Conservation (phyloP, 1,140 invertebrate species). For the Bombus difficillimus region DNA sequence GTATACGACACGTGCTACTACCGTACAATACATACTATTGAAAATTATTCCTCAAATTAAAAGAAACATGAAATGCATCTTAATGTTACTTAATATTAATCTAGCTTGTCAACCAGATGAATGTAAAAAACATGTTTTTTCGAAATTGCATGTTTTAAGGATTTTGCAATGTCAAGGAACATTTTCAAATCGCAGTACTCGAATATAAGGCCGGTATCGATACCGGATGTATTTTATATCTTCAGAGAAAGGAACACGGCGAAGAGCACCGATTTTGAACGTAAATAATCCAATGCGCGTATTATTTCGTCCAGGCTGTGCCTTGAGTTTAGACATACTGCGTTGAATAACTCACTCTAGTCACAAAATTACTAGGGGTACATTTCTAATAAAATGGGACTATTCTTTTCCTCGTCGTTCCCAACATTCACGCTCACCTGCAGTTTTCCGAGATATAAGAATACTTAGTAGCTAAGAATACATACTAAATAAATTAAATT, state of each 20-base stretch:
- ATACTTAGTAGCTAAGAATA: not conserved
- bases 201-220: constrained; percentile 58
- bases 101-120: not conserved
- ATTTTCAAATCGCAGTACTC: constrained; percentile 37
- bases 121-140: not conserved
- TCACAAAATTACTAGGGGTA: not conserved
- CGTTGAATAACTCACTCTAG: not conserved
- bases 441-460: not conserved
- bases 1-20: not conserved
- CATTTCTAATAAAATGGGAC: constrained; percentile 2
- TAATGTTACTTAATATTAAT: not conserved
- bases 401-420: not conserved
- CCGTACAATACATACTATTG: not conserved
- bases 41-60: not conserved
- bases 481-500: not conserved
- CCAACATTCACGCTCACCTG: not conserved
- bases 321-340: constrained; percentile 25
- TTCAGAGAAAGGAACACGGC: constrained; percentile 26
- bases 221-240: constrained; percentile 58
- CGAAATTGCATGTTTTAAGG: not conserved
- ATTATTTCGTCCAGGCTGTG: constrained; percentile 45
- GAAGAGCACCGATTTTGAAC: constrained; percentile 29
- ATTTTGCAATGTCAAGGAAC: constrained; percentile 4
- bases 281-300: constrained; percentile 52
- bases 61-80: not conserved